Percentiles rank a stretch among this genome's conserved stretches.
These are phyloP conservation scores for Microctenopoma lineatum DNA, from an alignment of 2,797 vertebrate genomes.

Conservation along the genomic window DNA sequence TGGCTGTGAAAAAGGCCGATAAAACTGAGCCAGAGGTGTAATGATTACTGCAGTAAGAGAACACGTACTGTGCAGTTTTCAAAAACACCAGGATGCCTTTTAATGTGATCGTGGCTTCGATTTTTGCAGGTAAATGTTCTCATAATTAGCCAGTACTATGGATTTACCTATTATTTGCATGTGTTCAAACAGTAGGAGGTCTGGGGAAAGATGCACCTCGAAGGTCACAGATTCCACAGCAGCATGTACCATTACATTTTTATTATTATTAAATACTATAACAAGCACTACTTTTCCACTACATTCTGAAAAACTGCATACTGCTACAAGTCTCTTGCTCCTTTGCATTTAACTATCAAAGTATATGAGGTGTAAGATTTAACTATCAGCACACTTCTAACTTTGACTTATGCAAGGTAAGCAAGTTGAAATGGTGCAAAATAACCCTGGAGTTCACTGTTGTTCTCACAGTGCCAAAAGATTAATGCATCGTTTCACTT, in stretches of 20 bases:
- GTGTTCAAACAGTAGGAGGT: constrained; percentile 1
- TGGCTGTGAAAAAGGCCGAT: constrained; percentile 12
- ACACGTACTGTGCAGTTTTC: constrained; percentile 11
- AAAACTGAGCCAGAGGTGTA: constrained; percentile 16
- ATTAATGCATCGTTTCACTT: constrained; percentile 22
- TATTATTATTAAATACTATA: constrained; percentile 49
- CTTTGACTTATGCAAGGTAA: constrained; percentile 62
- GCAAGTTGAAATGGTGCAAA: constrained; percentile 48
- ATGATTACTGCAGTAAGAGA: constrained; percentile 20
- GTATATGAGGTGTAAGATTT: constrained; percentile 68
- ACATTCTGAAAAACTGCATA: constrained; percentile 52
- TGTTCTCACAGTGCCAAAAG: constrained; percentile 18
- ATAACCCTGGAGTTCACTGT: constrained; percentile 30
- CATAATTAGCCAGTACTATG: neutral
- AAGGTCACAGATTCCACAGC: constrained; percentile 27
- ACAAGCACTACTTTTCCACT: constrained; percentile 40
- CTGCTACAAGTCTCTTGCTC: constrained; percentile 46
- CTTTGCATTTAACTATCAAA: constrained; percentile 62
- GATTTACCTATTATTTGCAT: constrained; percentile 12
- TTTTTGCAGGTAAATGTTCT: constrained; percentile 22
- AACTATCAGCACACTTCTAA: constrained; percentile 54
- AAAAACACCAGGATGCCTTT: constrained; percentile 1
- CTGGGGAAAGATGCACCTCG: constrained; percentile 6
- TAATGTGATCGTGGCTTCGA: neutral
- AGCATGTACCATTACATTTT: constrained; percentile 7